Evolutionary conservation across 2,888 invertebrate genomes (phyloP), one percentile per base, ranked within the genome.

Genomic region (Stenodema calcarata): DNA sequence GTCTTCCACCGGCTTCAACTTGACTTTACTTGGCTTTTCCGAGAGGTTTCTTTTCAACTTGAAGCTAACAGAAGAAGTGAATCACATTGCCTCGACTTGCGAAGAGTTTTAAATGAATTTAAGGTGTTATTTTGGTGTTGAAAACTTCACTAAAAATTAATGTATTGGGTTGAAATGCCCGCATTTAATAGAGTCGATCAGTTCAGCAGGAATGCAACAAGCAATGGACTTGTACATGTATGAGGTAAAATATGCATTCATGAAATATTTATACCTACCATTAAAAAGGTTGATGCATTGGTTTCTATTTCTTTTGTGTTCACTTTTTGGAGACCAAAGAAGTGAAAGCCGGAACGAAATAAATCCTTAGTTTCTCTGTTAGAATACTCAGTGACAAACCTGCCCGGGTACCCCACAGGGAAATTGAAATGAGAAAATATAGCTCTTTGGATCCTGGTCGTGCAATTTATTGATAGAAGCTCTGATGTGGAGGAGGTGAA

Each of bases 381-480:
- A 69, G 62, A 69, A 16, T 18, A n/a, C n/a, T n/a, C 12, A 18
- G 18, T 28, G 16, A 23, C 11, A 30, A 69, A 14, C 41, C 16
- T 11, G 62, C 62, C 18, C 30, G 23, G 82, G 82, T 82, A 41
- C 69, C 82, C 62, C 69, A 82, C 82, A 35, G 82, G 41, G 69
- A 82, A 82, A 82, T 82, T 82, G 82, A 82, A 69, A 69, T 82
- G 62, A 54, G 69, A 82, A 54, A 80, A 54, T 54, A 78, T 78
- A n/a, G n/a, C 78, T 50, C 50, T 47, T 80, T 30, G 80, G 27
- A 23, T 47, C 47, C 73, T 18, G 73, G n/a, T 73, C 62, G 1
- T 28, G 54, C 28, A 50, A 80, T 80, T 80, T 80, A 80, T 80
- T 80, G 28, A 78, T 82, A 28, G 82, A 69, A 44, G 78, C 28